Conservation (phyloP, 2,113 vertebrate genomes). For the Clarias magur region DNA sequence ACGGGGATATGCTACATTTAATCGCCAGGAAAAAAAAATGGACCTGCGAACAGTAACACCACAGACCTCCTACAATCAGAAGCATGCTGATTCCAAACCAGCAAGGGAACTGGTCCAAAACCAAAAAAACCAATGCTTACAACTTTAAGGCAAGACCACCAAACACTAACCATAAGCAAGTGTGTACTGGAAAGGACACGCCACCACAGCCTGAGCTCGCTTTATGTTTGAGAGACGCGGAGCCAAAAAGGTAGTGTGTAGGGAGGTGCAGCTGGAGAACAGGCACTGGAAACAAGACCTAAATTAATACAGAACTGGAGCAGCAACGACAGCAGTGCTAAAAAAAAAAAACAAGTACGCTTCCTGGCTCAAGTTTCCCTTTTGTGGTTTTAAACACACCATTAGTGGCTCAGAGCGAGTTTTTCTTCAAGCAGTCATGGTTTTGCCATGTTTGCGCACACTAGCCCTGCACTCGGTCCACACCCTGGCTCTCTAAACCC, state of each 20-base stretch:
- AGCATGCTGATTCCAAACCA: constrained; percentile 32
- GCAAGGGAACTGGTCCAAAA: constrained; percentile 26
- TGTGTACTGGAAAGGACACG: constrained; percentile 22
- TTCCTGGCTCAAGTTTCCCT: constrained; percentile 47
- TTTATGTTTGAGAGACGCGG: not conserved
- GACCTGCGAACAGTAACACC: constrained; percentile 35
- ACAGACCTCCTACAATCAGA: constrained; percentile 38
- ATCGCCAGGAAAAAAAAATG: constrained; percentile 34
- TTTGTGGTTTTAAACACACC: constrained; percentile 51
- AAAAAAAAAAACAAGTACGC: constrained; percentile 48
- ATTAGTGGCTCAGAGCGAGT: constrained; percentile 50
- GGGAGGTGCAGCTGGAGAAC: constrained; percentile 36
- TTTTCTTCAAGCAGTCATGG: constrained; percentile 41
- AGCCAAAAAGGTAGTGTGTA: constrained; percentile 13
- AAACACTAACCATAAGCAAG: constrained; percentile 40
- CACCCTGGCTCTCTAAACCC: constrained; percentile 39
- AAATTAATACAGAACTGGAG: constrained; percentile 41
- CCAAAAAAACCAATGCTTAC: constrained; percentile 36
- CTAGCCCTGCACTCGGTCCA: constrained; percentile 24
- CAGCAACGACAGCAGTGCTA: constrained; percentile 43
- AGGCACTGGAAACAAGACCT: constrained; percentile 42
- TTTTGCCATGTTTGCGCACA: constrained; percentile 46
- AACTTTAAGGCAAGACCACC: constrained; percentile 39
- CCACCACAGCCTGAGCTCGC: constrained; percentile 8
- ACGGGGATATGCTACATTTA: constrained; percentile 32